These are phyloP conservation scores for Dinoponera quadriceps DNA, from an alignment of 1,140 invertebrate species.

Conservation along the genomic window DNA sequence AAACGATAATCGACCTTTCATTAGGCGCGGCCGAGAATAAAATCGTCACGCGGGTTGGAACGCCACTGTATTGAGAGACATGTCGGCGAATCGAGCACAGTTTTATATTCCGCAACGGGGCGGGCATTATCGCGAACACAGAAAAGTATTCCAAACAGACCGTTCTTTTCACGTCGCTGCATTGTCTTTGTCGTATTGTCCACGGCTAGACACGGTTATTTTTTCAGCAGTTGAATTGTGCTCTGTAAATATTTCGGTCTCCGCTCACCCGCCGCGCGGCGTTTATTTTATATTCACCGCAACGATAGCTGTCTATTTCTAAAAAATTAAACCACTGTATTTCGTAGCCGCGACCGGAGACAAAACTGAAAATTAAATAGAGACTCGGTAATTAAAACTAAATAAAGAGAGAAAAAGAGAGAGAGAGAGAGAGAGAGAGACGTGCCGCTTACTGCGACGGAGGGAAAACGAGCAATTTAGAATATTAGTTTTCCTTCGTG, in stretches of 20 bases:
- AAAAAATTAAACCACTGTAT: conserved; percentile 5
- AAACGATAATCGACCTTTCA: not conserved
- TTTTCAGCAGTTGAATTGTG: conserved; percentile 45
- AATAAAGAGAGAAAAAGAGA: conserved; percentile 30
- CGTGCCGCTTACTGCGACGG: not conserved
- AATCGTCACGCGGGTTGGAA: not conserved
- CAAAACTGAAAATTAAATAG: conserved; percentile 33
- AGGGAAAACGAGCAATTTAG: conserved; percentile 26
- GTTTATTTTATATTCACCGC: conserved; percentile 38
- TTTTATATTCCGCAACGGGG: not conserved
- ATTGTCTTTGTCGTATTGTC: conserved; percentile 38
- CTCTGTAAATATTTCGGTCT: conserved; percentile 47
- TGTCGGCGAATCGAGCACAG: not conserved
- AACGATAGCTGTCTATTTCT: conserved; percentile 17
- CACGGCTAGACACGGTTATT: conserved; percentile 24
- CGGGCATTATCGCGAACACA: conserved; percentile 9
- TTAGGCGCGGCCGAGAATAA: conserved; percentile 6
- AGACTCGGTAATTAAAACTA: conserved; percentile 38
- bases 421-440: no score
- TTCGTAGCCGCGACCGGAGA: not conserved
- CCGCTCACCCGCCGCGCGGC: not conserved
- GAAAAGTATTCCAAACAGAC: conserved; percentile 19
- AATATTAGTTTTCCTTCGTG: conserved; percentile 8
- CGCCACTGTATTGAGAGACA: conserved; percentile 16
- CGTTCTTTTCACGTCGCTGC: conserved; percentile 32